Conservation (phyloP, 2,888 invertebrate genomes). For the Lepidochrysops patricia region DNA sequence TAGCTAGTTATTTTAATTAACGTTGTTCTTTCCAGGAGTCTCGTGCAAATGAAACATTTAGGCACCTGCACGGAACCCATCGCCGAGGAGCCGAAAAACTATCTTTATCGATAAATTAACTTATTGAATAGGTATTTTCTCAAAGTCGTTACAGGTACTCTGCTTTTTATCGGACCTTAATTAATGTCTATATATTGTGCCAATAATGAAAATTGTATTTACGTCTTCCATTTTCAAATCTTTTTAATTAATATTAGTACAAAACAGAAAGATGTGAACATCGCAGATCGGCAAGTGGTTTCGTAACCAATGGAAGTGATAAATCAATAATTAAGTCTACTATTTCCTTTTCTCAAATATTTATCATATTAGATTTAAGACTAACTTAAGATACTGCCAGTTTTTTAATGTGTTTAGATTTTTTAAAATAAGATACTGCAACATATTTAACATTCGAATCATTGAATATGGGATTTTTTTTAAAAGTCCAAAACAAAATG, state of each 20-base stretch:
- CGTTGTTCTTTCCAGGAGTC: constrained; percentile 60
- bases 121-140: not conserved
- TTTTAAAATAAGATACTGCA: not conserved
- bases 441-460: not conserved
- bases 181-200: constrained; percentile 13
- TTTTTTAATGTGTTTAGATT: constrained; percentile 4
- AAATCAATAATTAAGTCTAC: constrained; percentile 4
- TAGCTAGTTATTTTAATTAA: not conserved
- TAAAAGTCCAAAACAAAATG: too few relatives aligned
- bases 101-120: constrained; percentile 78
- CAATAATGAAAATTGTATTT: constrained; percentile 26
- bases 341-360: not conserved
- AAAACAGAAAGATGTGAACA: constrained; percentile 8
- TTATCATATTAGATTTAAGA: constrained; percentile 1
- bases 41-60: constrained; percentile 84
- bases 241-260: constrained; percentile 22
- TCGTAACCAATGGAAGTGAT: not conserved
- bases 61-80: constrained; percentile 90
- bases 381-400: constrained; percentile 2
- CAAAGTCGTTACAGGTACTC: not conserved
- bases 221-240: constrained; percentile 32
- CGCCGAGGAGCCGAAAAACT: constrained; percentile 89
- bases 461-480: not conserved
- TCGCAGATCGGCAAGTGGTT: not conserved
- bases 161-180: not conserved